phyloP scores from a whole-genome alignment of 2,888 invertebrate species.

The Pristionchus fissidentatus region DNA sequence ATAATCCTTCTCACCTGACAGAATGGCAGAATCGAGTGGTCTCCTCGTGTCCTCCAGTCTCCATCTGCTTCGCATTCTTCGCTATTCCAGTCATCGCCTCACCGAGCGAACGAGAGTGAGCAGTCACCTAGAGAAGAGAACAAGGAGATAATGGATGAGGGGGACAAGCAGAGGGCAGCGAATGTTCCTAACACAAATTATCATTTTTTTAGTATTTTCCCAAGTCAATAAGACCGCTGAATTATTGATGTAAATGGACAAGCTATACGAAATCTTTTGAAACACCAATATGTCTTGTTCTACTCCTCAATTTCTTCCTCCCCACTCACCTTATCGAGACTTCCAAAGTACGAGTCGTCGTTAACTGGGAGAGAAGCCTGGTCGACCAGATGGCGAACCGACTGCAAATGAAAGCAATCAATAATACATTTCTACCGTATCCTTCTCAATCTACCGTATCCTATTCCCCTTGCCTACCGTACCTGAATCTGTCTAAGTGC shows the following conservation, averaged over 20 bases:
- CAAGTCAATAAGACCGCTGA: no score
- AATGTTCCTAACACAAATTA: background rate
- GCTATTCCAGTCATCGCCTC: constrained; percentile 93
- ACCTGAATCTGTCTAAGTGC: constrained; percentile 90
- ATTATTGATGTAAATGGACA: no score
- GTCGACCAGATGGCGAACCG: constrained; percentile 86
- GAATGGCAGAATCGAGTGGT: constrained; percentile 88
- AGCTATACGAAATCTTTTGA: background rate
- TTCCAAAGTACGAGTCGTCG: constrained; percentile 81
- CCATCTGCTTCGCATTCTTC: constrained; percentile 88
- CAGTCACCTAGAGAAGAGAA: constrained; percentile 85
- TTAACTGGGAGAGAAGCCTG: constrained; percentile 90
- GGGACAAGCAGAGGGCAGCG: background rate
- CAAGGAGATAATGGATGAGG: no score
- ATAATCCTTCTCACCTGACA: constrained; percentile 78
- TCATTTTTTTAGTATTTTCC: no score
- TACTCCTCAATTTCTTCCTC: background rate
- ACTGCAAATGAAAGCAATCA: constrained; percentile 75
- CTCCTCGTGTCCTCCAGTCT: constrained; percentile 84
- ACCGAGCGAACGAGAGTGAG: constrained; percentile 84
- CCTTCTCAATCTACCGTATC: no score
- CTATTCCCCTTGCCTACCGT: background rate
- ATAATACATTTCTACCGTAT: background rate
- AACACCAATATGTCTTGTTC: background rate
- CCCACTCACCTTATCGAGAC: constrained; percentile 53